phyloP scores from a whole-genome alignment of 2,888 invertebrate species.

The Stenodema calcarata region DNA sequence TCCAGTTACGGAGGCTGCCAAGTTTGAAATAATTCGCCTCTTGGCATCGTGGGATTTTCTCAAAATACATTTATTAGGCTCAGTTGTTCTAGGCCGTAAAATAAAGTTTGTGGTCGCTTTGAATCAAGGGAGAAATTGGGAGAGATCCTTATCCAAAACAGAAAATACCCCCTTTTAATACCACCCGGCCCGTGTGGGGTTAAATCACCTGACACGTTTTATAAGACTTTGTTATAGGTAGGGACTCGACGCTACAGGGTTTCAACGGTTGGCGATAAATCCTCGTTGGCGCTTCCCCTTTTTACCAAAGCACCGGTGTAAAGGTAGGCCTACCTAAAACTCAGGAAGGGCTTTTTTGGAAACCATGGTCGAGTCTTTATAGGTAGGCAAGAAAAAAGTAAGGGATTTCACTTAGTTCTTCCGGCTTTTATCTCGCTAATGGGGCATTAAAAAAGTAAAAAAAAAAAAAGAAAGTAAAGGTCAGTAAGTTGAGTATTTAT shows the following conservation, averaged over 20 bases:
- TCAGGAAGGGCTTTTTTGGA: neutral
- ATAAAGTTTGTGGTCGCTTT: neutral
- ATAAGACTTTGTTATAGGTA: slow-evolving; percentile 14
- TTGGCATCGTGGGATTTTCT: too few relatives aligned
- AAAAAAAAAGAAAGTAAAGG: neutral
- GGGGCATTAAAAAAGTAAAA: slow-evolving; percentile 39
- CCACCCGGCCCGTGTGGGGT: neutral
- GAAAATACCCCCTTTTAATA: slow-evolving; percentile 23
- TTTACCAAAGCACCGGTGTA: neutral
- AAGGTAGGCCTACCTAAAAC: neutral
- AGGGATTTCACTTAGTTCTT: slow-evolving; percentile 48
- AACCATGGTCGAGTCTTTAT: slow-evolving; percentile 4
- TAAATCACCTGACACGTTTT: slow-evolving; percentile 37
- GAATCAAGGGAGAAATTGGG: neutral
- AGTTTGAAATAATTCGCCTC: too few relatives aligned
- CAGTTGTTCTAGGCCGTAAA: neutral
- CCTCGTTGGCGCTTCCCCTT: slow-evolving; percentile 24
- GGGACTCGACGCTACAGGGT: neutral
- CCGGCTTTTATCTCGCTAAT: slow-evolving; percentile 46
- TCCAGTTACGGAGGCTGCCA: too few relatives aligned
- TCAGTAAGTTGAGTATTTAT: slow-evolving; percentile 47
- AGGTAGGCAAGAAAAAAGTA: slow-evolving; percentile 19
- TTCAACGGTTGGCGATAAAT: slow-evolving; percentile 40
- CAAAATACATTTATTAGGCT: neutral
- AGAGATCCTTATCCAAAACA: slow-evolving; percentile 29